Percentiles rank a stretch among this genome's conserved stretches.
These are phyloP conservation scores for Dynastes tityus DNA, from an alignment of 2,888 invertebrate species.

Conservation along the genomic window DNA sequence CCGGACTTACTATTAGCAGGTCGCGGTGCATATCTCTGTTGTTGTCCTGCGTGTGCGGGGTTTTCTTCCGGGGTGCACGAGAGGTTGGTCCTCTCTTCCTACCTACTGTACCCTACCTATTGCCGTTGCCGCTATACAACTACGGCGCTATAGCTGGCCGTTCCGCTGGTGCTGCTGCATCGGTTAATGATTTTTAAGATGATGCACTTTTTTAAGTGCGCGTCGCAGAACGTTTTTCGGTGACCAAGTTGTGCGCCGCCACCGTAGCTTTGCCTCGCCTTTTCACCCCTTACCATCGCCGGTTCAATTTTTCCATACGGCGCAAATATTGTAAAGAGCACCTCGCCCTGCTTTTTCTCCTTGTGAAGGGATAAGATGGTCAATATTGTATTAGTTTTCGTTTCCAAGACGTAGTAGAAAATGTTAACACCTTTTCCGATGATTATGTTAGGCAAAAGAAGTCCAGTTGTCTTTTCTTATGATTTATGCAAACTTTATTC, in stretches of 20 bases:
- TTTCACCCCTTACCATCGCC: constrained; percentile 28
- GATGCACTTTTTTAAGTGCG: constrained; percentile 70
- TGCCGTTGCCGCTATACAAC: not conserved
- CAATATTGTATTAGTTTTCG: no score
- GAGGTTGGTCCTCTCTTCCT: not conserved
- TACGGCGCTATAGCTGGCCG: not conserved
- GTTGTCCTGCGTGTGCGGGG: constrained; percentile 20
- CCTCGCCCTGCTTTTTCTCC: not conserved
- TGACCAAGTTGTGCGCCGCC: constrained; percentile 64
- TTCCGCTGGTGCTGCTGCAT: constrained; percentile 6
- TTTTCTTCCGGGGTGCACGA: constrained; percentile 28
- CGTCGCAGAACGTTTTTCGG: constrained; percentile 68
- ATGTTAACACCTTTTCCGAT: no score
- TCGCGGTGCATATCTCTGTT: constrained; percentile 1
- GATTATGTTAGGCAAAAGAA: no score
- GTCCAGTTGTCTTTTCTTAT: no score
- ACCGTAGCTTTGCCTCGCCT: not conserved
- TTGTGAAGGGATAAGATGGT: no score
- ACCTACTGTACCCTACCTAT: no score
- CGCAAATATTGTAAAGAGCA: not conserved
- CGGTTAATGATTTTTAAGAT: constrained; percentile 72
- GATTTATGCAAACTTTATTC: no score
- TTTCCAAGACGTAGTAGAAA: no score
- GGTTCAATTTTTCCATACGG: constrained; percentile 29
- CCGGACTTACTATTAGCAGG: constrained; percentile 5